These are phyloP conservation scores for Saimiri boliviensis DNA, from an alignment of 2,113 vertebrate species.

Conservation along the genomic window DNA sequence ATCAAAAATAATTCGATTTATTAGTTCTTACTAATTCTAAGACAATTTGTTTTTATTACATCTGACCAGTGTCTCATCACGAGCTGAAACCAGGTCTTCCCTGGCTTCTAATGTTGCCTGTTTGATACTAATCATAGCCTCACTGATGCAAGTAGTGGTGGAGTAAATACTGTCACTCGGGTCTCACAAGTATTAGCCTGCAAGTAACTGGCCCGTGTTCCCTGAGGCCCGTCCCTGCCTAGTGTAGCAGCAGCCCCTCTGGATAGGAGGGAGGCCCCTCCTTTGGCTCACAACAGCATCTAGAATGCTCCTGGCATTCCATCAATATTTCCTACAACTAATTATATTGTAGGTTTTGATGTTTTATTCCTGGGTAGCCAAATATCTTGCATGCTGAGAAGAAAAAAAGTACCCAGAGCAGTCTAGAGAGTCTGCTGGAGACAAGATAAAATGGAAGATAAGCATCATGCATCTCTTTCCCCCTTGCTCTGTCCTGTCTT, in stretches of 20 bases:
- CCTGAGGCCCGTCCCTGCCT: background rate
- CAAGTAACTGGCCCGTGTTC: no score
- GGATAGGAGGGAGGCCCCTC: background rate
- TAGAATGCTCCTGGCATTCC: background rate
- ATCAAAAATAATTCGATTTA: background rate
- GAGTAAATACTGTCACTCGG: background rate
- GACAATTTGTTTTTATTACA: background rate
- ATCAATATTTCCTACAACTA: background rate
- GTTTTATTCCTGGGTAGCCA: background rate
- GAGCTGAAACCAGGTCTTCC: background rate
- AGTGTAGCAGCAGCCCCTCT: background rate
- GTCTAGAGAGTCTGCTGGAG: background rate
- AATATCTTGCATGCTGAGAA: background rate
- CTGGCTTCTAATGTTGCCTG: background rate
- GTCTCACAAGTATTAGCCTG: background rate
- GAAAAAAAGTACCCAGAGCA: background rate
- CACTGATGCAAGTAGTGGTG: background rate
- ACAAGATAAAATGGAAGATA: background rate
- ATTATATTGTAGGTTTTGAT: slow-evolving; percentile 23
- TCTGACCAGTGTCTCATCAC: background rate
- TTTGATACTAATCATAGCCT: background rate
- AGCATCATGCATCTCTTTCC: accelerated
- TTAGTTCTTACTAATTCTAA: slow-evolving; percentile 7
- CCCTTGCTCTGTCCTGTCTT: background rate
- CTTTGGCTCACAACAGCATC: background rate